Base-by-base conservation (phyloP, 2,797 vertebrate genomes). In the Hybognathus amarus region DNA sequence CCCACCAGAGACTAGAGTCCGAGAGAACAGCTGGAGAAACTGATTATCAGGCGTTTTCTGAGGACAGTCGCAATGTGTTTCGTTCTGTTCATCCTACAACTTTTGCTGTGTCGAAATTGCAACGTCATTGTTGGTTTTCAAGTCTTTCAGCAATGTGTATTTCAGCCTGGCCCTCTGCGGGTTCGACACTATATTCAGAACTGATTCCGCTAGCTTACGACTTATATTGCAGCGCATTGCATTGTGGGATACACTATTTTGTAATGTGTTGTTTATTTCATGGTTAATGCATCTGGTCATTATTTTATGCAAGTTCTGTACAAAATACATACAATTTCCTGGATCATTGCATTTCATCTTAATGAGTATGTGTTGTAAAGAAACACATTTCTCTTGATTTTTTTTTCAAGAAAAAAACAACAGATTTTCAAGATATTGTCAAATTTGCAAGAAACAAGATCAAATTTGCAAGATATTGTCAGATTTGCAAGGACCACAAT, bases 11-110 rank as follows among this genome's bases (percentile, higher is more conserved):
- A 67, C 42, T 0, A 40, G 54, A 64, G 17, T 33, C 3, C 1
- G 59, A 66, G 59, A 78, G 24, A 70, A 27, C 78, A 80, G 47
- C 33, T 80, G 67, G n/a, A 42, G n/a, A 45, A 80, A 80, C n/a
- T 80, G 78, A 70, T 59, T 80, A 70, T 59, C 33, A 22, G 22
- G 78, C 52, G 13, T n/a, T 79, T 77, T 79, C 42, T 9, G 18
- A 47, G 63, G 30, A 67, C 61, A 22, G 24, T 66, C 20, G 0
- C 24, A 66, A 9, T 50, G 17, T 10, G 11, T 36, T 79, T 66
- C 10, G 0, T 64, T 66, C 24, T 13, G 27, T 47, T 70, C 68
- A 47, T 70, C 74, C 12, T 1, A 6, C 5, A 78, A 67, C 61
- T 67, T 79, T 79, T 36, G 24, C 6, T 22, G 56, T 56, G 50